phyloP scores from a whole-genome alignment of 2,113 vertebrate species.

The Actenoides hombroni region DNA sequence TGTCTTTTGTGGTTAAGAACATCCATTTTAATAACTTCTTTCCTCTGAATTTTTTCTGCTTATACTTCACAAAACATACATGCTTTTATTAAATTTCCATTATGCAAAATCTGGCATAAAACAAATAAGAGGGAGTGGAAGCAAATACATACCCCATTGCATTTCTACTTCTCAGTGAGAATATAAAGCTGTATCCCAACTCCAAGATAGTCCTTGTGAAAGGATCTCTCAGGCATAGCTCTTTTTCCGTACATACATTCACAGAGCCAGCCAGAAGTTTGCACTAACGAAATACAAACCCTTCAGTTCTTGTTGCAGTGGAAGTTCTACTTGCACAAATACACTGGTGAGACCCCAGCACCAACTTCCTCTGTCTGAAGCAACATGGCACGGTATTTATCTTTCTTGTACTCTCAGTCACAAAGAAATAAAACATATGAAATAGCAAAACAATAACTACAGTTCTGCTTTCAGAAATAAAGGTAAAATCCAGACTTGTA shows the following conservation, averaged over 20 bases:
- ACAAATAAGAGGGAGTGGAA: not conserved
- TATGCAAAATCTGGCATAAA: not conserved
- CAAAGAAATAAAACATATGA: not conserved
- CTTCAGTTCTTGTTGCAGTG: not conserved
- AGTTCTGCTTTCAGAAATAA: not conserved
- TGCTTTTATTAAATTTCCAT: not conserved
- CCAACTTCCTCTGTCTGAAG: not conserved
- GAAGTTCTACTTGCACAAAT: not conserved
- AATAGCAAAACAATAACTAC: not conserved
- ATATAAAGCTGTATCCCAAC: not conserved
- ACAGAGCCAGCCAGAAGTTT: rapidly evolving
- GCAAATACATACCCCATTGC: not conserved
- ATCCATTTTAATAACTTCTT: not conserved
- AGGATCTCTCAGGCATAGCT: not conserved
- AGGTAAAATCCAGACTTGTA: not conserved
- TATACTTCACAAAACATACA: not conserved
- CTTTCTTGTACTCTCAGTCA: not conserved
- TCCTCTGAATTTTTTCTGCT: not conserved
- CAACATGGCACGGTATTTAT: not conserved
- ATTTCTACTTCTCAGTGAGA: not conserved
- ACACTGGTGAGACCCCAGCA: not conserved
- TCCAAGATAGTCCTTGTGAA: not conserved
- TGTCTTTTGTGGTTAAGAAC: not conserved
- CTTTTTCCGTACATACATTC: not conserved
- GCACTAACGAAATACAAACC: not conserved